Percentiles rank a stretch among this genome's conserved stretches.
phyloP scores from a whole-genome alignment of 2,113 vertebrate species.

The Pituophis catenifer region DNA sequence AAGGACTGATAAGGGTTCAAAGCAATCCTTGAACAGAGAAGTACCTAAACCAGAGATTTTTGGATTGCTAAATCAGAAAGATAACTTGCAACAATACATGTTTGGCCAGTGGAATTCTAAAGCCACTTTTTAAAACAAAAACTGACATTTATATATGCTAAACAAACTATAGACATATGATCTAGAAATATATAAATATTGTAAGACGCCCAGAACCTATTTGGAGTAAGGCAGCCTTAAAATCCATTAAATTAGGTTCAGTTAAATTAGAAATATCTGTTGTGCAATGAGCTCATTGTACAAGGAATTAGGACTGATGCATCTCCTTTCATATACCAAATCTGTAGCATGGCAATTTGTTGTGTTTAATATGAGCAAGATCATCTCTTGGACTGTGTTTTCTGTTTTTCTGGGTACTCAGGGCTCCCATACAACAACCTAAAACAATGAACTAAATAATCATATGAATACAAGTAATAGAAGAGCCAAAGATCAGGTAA shows the following conservation, averaged over 20 bases:
- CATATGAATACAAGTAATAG: neutral
- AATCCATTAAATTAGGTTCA: neutral
- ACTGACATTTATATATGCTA: neutral
- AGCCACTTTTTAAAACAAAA: constrained; percentile 5
- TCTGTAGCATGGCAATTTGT: neutral
- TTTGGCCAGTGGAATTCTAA: constrained; percentile 41
- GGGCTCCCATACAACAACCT: neutral
- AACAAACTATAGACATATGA: neutral
- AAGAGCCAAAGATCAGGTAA: neutral
- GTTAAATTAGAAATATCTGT: neutral
- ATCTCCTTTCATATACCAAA: neutral
- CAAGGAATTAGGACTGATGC: neutral
- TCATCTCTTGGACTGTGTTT: neutral
- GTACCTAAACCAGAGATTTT: neutral
- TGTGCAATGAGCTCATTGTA: neutral
- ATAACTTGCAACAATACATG: neutral
- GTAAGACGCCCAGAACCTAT: neutral
- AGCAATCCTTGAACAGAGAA: too few species aligned
- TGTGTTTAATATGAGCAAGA: neutral
- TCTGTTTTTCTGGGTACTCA: neutral
- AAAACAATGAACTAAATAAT: neutral
- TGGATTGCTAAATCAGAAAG: neutral
- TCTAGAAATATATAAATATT: neutral
- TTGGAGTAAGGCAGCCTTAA: neutral
- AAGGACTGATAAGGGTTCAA: too few species aligned